Base-by-base conservation (phyloP, 2,888 invertebrate species). In the Dolichomitus sp. region DNA sequence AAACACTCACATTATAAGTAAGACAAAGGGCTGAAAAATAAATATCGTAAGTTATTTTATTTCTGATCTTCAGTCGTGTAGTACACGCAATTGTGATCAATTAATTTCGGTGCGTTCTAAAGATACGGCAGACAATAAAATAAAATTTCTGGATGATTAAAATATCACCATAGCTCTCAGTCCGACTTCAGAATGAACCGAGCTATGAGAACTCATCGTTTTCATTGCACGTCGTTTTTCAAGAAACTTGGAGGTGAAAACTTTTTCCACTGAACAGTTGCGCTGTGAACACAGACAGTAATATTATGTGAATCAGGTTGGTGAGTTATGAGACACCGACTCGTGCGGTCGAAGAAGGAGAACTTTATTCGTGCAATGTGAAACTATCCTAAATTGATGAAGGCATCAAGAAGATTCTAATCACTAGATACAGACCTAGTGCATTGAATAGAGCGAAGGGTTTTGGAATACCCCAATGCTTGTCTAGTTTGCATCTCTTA, bases 391-490 rank as follows among this genome's bases (percentile, higher is more conserved):
- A 17, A 45, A 23, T 65, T 19, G 45, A 42, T 11, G 45, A 14
- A 27, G 59, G 61, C 63, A 72, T 50, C 27, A 65, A 70, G 72
- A 82, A 73, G 85, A 79, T 81, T 73, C 65, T 82, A 86, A 88
- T 87, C 84, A 78, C 69, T 45, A 77, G 81, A 84, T 83, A 80
- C 61, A 77, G 75, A 78, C 69, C 73, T 63, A 54, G 78, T 78
- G 65, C 66, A 42, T 72, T 70, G 61, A 75, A 66, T 33, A 63
- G 78, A 73, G 69, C 52, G 14, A 50, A 45, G 50, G 63, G 17
- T 57, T 57, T 63, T 33, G 74, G 59, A 45, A 45, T 68, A 23
- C 42, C 66, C 19, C 42, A n/a, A 48, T 72, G 14, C 45, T 70
- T 54, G 23, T n/a, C 19, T 12, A 27, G 37, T 33, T 33, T 2